phyloP scores from a whole-genome alignment of 1,140 invertebrate species.

The Pemphigus obesinymphae region DNA sequence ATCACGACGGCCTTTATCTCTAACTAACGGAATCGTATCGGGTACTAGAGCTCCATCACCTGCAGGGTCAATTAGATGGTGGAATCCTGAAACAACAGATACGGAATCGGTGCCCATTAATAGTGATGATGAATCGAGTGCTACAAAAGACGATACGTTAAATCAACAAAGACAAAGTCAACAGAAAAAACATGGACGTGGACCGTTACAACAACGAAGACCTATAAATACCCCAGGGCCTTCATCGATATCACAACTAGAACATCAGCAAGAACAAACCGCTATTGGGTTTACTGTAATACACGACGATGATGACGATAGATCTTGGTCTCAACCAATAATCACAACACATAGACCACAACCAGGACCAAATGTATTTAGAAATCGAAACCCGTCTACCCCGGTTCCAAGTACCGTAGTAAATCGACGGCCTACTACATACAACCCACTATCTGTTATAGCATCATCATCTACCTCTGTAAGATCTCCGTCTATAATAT shows the following conservation, averaged over 20 bases:
- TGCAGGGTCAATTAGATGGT: neutral
- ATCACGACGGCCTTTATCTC: neutral
- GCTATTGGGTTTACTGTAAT: constrained; percentile 12
- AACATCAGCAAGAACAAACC: neutral
- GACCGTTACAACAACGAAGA: neutral
- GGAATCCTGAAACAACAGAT: neutral
- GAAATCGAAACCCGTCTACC: neutral
- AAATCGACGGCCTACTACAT: constrained; percentile 9
- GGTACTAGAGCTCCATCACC: neutral
- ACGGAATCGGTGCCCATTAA: neutral
- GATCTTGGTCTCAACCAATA: constrained; percentile 8
- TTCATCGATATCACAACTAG: neutral
- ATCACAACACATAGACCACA: constrained; percentile 22
- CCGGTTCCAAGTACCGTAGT: neutral
- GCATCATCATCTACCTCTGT: neutral
- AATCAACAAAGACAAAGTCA: neutral
- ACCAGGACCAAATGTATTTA: neutral
- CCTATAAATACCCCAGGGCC: neutral
- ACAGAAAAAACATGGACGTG: neutral
- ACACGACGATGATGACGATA: neutral
- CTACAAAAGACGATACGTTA: neutral
- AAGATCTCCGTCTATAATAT: neutral
- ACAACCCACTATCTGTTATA: neutral
- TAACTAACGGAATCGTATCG: neutral
- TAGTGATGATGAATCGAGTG: neutral